Evolutionary conservation across 2,888 invertebrate genomes (phyloP).

Genomic region (Cerastis leucographa): DNA sequence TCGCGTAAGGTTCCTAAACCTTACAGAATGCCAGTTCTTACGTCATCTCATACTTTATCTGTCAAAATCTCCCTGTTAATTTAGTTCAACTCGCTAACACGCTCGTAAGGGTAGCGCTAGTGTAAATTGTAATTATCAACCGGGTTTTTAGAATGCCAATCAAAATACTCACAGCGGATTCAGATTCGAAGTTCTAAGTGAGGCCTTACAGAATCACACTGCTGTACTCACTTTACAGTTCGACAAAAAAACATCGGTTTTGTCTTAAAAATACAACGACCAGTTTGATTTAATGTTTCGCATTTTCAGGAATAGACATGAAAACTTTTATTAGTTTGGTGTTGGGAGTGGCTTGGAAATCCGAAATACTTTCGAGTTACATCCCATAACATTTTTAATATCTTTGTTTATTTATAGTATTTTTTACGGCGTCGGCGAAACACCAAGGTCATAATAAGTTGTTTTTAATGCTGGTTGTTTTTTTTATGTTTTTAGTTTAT

Average conservation of each 20-base stretch:
- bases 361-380: conserved; percentile 40
- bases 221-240: conserved; percentile 7
- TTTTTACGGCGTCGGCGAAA: conserved; percentile 42
- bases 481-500: conserved; percentile 24
- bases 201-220: too few species aligned
- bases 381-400: conserved; percentile 52
- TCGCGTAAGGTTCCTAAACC: too few species aligned
- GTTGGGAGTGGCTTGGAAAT: conserved; percentile 24
- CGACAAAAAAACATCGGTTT: conserved; percentile 7
- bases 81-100: too few species aligned
- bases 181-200: too few species aligned
- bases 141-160: too few species aligned
- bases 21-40: too few species aligned
- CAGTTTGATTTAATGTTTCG: conserved; percentile 37
- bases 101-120: too few species aligned
- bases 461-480: conserved; percentile 18
- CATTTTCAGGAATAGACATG: conserved; percentile 49
- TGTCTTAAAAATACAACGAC: conserved; percentile 33
- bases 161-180: too few species aligned
- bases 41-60: too few species aligned
- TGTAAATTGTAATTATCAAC: too few species aligned
- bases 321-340: conserved; percentile 48
- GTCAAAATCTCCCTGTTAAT: too few species aligned
- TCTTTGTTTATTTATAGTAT: conserved; percentile 50
- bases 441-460: conserved; percentile 40